Base-by-base conservation (phyloP, 2,888 invertebrate genomes). In the Leistus spinibarbis region DNA sequence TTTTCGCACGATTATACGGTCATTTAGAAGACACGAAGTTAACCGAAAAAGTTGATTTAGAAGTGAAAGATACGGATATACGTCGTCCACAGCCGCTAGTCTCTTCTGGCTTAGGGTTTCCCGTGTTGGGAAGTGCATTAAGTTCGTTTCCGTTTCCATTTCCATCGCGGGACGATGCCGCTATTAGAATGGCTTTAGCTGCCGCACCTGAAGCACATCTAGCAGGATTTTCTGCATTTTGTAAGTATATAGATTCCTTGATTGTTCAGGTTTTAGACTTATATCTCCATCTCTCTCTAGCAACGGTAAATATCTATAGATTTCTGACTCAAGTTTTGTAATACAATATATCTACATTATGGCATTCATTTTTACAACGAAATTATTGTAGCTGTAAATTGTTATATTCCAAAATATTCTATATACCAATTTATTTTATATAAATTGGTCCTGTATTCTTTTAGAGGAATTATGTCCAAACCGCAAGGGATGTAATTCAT, bases 1-100 rank as follows among this genome's bases (percentile, higher is more conserved):
- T 95, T 84, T 95, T 95, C 82, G 93, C 93, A 67, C 88, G 93
- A 73, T 87, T 95, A 56, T 95, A 95, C 81, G 95, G 94, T 0
- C 91, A 94, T 80, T 86, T 93, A n/a, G 93, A 94, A 79, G 78
- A 79, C 54, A 13, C 53, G 53, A 70, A 76, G 57, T 54, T 56
- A 79, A 78, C 79, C 57, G 13, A 40, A 57, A 63, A 71, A 62
- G 64, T 54, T 22, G 57, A 68, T 1, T 1, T 70, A 10, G n/a
- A 24, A 17, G 20, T 19, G 10, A 16, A 62, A 17, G 62, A 63
- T 10, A 69, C 53, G 63, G 75, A 74, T 54, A 54, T 75, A 24
- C 69, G 75, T 56, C 68, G 75, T 27, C 75, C 75, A 10, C 75
- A 69, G 54, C 75, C 75, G 7, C 16, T 75, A 5, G 69, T 69